Percentiles rank a stretch among this genome's conserved stretches.
Conservation (phyloP, 2,113 vertebrate genomes). For the Campylorhamphus procurvoides region DNA sequence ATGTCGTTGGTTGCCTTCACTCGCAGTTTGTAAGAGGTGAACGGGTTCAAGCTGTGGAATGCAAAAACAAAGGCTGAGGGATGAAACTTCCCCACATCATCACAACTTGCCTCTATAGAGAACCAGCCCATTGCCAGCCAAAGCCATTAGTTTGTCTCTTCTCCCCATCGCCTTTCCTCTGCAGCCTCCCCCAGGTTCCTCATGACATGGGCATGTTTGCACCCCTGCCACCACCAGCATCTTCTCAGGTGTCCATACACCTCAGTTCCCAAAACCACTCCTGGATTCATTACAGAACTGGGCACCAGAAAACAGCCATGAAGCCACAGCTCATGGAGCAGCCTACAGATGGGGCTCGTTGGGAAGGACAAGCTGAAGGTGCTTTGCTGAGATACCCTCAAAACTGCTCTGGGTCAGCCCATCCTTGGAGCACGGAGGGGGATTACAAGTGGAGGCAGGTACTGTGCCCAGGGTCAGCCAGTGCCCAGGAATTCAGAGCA, state of each 20-base stretch:
- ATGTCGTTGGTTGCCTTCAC: conserved; percentile 96
- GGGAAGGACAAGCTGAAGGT: not conserved
- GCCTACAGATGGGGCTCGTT: not conserved
- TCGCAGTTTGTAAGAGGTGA: conserved; percentile 92
- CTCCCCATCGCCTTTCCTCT: fast-evolving
- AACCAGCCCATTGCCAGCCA: not conserved
- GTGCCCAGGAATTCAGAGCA: not conserved
- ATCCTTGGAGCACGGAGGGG: fast-evolving
- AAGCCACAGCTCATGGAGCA: not conserved
- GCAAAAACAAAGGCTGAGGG: not conserved
- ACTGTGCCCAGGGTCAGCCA: not conserved
- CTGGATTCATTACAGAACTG: fast-evolving
- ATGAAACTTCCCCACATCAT: not conserved
- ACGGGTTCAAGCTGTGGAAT: conserved; percentile 84
- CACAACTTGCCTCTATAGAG: not conserved
- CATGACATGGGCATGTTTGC: not conserved
- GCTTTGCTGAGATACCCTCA: not conserved
- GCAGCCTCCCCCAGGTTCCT: not conserved
- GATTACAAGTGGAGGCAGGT: not conserved
- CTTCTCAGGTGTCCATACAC: not conserved
- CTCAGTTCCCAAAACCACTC: not conserved
- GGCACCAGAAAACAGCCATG: not conserved
- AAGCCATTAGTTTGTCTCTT: not conserved
- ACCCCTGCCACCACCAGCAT: not conserved
- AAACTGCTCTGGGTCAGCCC: not conserved